Conservation (phyloP, 2,888 invertebrate species). For the Cerastoderma edule region DNA sequence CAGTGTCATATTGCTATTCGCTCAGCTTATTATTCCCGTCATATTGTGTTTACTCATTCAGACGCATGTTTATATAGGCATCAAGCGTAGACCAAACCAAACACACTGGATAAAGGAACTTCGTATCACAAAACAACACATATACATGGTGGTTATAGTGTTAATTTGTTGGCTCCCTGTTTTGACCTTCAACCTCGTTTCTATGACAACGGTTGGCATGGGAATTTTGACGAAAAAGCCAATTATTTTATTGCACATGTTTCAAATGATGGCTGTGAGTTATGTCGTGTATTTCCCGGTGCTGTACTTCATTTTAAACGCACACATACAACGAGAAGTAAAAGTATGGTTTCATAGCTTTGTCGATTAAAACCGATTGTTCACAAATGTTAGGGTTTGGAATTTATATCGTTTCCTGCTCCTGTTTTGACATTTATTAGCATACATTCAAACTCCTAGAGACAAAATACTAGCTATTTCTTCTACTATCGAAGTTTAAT, state of each 20-base stretch:
- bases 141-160: slow-evolving; percentile 24
- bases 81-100: slow-evolving; percentile 40
- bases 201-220: not conserved
- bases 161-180: slow-evolving; percentile 31
- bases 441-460: no score
- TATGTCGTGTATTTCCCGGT: slow-evolving; percentile 14
- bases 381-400: no score
- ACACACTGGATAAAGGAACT: slow-evolving; percentile 45
- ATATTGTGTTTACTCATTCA: slow-evolving; percentile 24
- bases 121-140: slow-evolving; percentile 42
- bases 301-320: slow-evolving; percentile 2
- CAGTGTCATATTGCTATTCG: not conserved
- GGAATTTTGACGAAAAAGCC: no score
- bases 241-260: no score
- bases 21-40: slow-evolving; percentile 1
- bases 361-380: no score
- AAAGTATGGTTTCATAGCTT: not conserved
- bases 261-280: slow-evolving; percentile 4
- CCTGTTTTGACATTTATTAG: no score
- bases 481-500: no score
- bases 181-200: not conserved
- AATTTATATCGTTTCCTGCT: no score
- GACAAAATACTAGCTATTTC: no score
- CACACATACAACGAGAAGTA: slow-evolving; percentile 9
- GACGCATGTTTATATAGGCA: slow-evolving; percentile 11